A percentile compares a stretch with the other conserved stretches of the same genome.
Evolutionary conservation across 2,797 vertebrate genomes (phyloP).

Genomic region (Bucorvus abyssinicus): DNA sequence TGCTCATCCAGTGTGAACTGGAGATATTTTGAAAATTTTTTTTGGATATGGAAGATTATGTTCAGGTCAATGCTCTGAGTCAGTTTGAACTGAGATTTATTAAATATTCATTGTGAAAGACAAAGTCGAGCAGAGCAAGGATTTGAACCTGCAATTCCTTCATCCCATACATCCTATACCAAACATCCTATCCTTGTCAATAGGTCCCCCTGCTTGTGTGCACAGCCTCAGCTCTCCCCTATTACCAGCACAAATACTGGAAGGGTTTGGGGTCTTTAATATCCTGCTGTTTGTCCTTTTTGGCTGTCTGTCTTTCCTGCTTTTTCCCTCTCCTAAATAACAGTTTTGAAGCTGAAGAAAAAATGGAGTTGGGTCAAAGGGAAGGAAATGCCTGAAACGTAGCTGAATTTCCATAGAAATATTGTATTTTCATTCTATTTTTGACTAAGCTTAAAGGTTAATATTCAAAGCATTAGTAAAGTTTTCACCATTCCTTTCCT

Average conservation of each 20-base stretch:
- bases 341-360: slow-evolving; percentile 9
- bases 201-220: not conserved
- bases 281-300: not conserved
- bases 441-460: slow-evolving; percentile 63
- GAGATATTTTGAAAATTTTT: not conserved
- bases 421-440: slow-evolving; percentile 67
- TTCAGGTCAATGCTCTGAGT: not conserved
- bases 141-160: not conserved
- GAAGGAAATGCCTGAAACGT: slow-evolving; percentile 34
- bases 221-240: not conserved
- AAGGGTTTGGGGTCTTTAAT: not conserved
- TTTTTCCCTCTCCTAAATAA: slow-evolving; percentile 9
- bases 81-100: not conserved
- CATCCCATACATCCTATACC: not conserved
- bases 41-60: not conserved
- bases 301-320: not conserved
- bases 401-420: slow-evolving; percentile 65
- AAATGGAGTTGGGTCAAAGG: slow-evolving; percentile 15
- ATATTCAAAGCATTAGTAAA: slow-evolving; percentile 61
- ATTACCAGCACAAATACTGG: not conserved
- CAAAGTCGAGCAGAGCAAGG: not conserved
- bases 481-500: slow-evolving; percentile 41
- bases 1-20: not conserved
- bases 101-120: not conserved
- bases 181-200: not conserved